Evolutionary conservation across 2,113 vertebrate species (phyloP).

Genomic region (Heteronetta atricapilla): DNA sequence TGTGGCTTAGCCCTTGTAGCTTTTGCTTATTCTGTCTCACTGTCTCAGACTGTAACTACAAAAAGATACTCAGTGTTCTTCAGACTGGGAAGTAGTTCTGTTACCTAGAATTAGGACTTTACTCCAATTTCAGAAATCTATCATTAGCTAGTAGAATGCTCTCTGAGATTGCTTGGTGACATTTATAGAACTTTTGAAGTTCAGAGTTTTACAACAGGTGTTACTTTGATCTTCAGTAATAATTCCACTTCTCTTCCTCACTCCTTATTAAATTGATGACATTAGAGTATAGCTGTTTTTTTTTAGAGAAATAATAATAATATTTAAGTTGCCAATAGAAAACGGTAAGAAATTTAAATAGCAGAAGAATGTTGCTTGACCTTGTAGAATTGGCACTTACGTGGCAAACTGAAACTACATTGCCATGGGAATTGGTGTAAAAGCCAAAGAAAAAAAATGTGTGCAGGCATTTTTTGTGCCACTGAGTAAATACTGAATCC

Average conservation of each 20-base stretch:
- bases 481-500: neutral
- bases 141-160: neutral
- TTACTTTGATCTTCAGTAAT: neutral
- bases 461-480: neutral
- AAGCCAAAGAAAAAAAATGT: neutral
- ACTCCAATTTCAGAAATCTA: neutral
- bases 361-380: neutral
- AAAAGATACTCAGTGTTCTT: neutral
- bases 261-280: neutral
- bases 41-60: neutral
- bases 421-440: neutral
- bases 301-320: neutral
- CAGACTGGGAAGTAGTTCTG: neutral
- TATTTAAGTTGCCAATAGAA: neutral
- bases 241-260: neutral
- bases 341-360: neutral
- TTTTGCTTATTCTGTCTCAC: neutral
- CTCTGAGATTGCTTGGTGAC: neutral
- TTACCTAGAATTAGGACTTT: neutral
- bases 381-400: neutral
- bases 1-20: neutral
- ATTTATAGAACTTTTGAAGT: neutral
- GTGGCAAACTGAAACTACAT: neutral
- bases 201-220: neutral
- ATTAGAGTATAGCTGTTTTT: neutral